Base-by-base conservation (phyloP, 2,888 invertebrate species). In the Hartigia nigra region DNA sequence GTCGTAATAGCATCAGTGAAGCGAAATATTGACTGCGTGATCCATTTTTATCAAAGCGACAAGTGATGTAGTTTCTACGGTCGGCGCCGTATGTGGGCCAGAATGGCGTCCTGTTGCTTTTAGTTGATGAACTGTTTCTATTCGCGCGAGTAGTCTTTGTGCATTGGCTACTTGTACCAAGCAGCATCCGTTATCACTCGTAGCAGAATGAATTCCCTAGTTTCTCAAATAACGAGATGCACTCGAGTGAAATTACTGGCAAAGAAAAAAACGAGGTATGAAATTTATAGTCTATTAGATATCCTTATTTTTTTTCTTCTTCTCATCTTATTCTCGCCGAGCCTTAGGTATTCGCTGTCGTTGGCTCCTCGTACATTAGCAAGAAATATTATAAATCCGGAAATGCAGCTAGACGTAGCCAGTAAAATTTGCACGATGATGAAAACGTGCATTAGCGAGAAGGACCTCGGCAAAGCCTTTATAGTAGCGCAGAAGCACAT, bases 71-170 rank as follows among this genome's bases (percentile, higher is more conserved):
- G 55, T 23, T 55, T 55, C 55, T 55, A 55, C 55, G 55, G 55
- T 55, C 23, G 55, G 55, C 55, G 23, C 55, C 55, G 23, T 55
- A 55, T 75, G 35, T 87, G 78, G 85, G 84, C 82, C 79, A 78
- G 83, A 82, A 82, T 84, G 78, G 78, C 83, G 82, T 81, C 84
- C 86, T 86, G 87, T 86, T 84, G 87, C 88, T 88, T 88, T 89
- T 87, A 87, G 86, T 86, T 89, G 89, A 89, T 88, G 88, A 87
- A 88, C 85, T 83, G 84, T 80, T 80, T 80, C 82, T 83, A 78
- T 85, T 85, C 79, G 78, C 78, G 78, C 82, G 82, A 83, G 82
- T 80, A 82, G 77, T 70, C 77, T 36, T 74, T 80, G 55, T 55
- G 9, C 55, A 55, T 2, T 9, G 55, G 55, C 55, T 2, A 23